These are phyloP conservation scores for Zeuzera pyrina DNA, from an alignment of 2,888 invertebrate species.

Conservation along the genomic window DNA sequence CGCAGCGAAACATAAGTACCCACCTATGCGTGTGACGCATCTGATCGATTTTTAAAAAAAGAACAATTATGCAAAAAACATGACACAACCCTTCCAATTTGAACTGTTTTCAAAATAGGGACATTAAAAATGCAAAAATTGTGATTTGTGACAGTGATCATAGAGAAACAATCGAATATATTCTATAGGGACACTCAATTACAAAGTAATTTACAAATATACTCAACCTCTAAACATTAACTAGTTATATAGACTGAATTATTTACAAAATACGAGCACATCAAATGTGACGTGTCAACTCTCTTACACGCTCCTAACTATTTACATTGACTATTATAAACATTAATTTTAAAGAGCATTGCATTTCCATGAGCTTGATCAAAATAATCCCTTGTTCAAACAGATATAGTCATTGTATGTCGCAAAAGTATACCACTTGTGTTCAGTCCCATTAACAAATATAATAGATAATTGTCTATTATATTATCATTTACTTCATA, in stretches of 20 bases:
- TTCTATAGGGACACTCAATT: constrained; percentile 62
- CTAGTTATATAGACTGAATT: constrained; percentile 61
- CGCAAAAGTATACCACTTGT: neutral
- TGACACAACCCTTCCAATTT: constrained; percentile 52
- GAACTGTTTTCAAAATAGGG: constrained; percentile 42
- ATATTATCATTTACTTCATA: too few relatives aligned
- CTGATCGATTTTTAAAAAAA: constrained; percentile 38
- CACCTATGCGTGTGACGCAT: constrained; percentile 51
- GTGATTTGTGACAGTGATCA: constrained; percentile 68
- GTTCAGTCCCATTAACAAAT: too few relatives aligned
- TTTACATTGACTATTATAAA: constrained; percentile 69
- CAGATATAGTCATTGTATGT: constrained; percentile 10
- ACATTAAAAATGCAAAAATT: constrained; percentile 53
- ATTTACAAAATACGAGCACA: constrained; percentile 66
- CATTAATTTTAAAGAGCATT: constrained; percentile 63
- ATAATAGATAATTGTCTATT: too few relatives aligned
- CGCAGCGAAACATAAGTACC: constrained; percentile 30
- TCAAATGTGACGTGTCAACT: constrained; percentile 44
- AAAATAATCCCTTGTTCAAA: constrained; percentile 62
- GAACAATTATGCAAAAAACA: constrained; percentile 51
- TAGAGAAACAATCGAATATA: constrained; percentile 55
- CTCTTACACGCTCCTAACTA: constrained; percentile 60
- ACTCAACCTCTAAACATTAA: constrained; percentile 53
- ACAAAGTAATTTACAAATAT: constrained; percentile 67
- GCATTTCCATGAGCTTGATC: constrained; percentile 64